phyloP scores from a whole-genome alignment of 1,140 invertebrate genomes.

The Drosophila suzukii region DNA sequence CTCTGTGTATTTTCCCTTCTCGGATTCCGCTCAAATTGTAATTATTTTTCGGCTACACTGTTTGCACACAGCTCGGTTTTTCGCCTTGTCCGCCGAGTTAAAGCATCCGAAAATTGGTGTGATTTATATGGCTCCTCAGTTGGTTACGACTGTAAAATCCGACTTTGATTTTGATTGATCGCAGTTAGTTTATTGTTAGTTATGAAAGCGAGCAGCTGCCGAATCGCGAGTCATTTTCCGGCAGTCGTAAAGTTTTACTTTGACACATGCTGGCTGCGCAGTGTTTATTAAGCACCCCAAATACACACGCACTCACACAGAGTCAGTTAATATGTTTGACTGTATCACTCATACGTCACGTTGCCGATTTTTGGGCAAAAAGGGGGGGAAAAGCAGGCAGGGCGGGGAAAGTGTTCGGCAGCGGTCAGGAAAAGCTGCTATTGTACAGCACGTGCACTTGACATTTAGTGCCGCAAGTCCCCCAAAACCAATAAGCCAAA shows the following conservation, averaged over 20 bases:
- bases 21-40: conserved; percentile 24
- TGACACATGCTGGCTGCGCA: conserved; percentile 66
- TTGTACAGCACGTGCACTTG: conserved; percentile 72
- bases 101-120: conserved; percentile 57
- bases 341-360: conserved; percentile 78
- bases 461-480: conserved; percentile 72
- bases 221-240: conserved; percentile 64
- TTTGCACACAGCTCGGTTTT: conserved; percentile 26
- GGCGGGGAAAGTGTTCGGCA: conserved; percentile 17
- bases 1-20: conserved; percentile 14
- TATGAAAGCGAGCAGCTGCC: conserved; percentile 41
- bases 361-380: conserved; percentile 35
- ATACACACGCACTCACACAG: neutral
- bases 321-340: conserved; percentile 30
- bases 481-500: conserved; percentile 51
- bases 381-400: neutral
- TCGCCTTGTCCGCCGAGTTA: conserved; percentile 16
- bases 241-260: conserved; percentile 59
- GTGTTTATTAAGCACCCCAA: conserved; percentile 73
- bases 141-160: conserved; percentile 44
- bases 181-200: conserved; percentile 38
- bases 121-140: conserved; percentile 61
- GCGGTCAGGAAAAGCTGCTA: conserved; percentile 38
- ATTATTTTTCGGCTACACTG: conserved; percentile 33
- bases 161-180: conserved; percentile 34